Evolutionary conservation across 2,888 invertebrate species (phyloP), one percentile per base, ranked within the genome.

Genomic region (Argyresthia goedartella): DNA sequence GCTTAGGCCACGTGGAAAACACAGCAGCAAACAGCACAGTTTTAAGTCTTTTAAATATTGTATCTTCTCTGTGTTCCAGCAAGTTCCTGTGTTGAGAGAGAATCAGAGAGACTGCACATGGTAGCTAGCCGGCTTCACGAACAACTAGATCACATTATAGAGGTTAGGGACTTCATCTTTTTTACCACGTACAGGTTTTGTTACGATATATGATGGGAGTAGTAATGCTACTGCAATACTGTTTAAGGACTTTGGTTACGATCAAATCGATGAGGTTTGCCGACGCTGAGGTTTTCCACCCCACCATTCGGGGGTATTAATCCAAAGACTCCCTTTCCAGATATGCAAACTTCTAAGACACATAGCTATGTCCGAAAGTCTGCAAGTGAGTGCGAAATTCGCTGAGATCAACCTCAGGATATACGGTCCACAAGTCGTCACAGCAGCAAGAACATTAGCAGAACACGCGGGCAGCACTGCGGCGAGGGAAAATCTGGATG

Each of bases 81-180:
- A 73, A 86, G 84, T 78, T 81, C 85, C 76, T 77, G 94, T 63
- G 90, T 93, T 75, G 86, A 86, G 84, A 86, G 86, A 84, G 86
- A 86, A 87, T 91, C 94, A 66, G 96, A 96, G 76, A 91, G 95
- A 76, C 92, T 99, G 66, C 96, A 97, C 78, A 96, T 95, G 79
- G 93, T 94, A 77, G 94, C 96, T 66, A 95, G 96, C 85, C 93
- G 94, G 81, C 98, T 99, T 79, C 94, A 96, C 75, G 98, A 99
- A 82, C 97, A 97, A 82, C 94, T 98, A 73, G 99, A 99, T 85
- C 99, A 99, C 81, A 94, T 99, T 71, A 94, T 98, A 79, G 99
- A 99, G 91, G 98, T 97, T 69, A 65, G 66, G 66, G 9, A 39
- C 3, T 11, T n/a, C 9, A 39, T 39, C 9, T 39, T 39, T 36